Base-by-base conservation (phyloP, 2,113 vertebrate genomes). In the Percopsis transmontana region DNA sequence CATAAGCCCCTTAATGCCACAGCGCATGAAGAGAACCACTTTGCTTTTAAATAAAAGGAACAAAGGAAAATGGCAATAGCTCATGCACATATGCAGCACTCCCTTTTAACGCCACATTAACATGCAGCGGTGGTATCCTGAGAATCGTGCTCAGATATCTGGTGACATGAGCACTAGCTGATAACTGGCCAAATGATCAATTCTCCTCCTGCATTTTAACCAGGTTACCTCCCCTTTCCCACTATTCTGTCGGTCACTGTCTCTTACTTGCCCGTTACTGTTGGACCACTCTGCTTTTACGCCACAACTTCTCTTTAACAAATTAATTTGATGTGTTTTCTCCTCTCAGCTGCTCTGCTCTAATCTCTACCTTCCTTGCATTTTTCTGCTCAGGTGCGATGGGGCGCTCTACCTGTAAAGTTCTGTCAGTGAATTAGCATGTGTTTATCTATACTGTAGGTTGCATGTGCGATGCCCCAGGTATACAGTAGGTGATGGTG, bases 301-400 rank as follows among this genome's bases (percentile, higher is more conserved):
- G 67, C 78, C 67, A 15, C 52, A 42, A 62, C 52, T 12, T 54
- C 66, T 47, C 62, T 76, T 72, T 77, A 74, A 86, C 79, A 68
- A 23, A 86, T 81, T 79, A 77, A 85, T 82, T 48, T 65, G 21
- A 84, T 74, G 59, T 72, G 50, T 79, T 83, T 68, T 58, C 68
- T 79, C 73, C 74, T 85, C 72, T 78, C 70, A 80, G 79, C 68
- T 72, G 63, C 50, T 85, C 51, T 78, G 62, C 82, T 84, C 81
- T 89, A 89, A 90, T 85, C 74, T 90, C 68, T 81, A 59, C 50
- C 41, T 72, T 8, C 38, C 56, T 50, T 50, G 15, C 23, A 23
- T 82, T 77, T 75, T 80, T 85, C 78, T 82, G 84, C 88, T 81
- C 73, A 89, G 87, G 88, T 90, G 83, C 85, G 76, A 85, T 78